Evolutionary conservation across 2,797 vertebrate species (phyloP).

Genomic region (Gambelia wislizenii): DNA sequence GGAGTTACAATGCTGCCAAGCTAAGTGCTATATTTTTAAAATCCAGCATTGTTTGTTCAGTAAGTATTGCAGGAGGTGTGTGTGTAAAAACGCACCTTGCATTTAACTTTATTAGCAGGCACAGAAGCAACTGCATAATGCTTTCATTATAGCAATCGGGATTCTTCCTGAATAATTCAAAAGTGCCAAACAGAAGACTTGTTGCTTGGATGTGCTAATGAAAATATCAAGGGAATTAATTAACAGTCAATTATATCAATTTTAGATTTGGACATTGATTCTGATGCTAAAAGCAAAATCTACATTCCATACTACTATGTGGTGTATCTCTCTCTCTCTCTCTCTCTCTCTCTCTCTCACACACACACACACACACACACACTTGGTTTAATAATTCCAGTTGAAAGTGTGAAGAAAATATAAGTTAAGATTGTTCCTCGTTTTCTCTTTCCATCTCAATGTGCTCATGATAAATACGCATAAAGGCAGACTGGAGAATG

Average conservation of each 20-base stretch:
- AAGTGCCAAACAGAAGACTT: slow-evolving; percentile 83
- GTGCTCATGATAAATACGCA: slow-evolving; percentile 57
- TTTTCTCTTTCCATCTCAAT: slow-evolving; percentile 44
- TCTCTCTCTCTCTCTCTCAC: background rate
- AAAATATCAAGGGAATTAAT: slow-evolving; percentile 95
- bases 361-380: no score
- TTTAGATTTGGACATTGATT: slow-evolving; percentile 86
- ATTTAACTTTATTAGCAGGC: slow-evolving; percentile 70
- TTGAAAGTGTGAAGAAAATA: slow-evolving; percentile 58
- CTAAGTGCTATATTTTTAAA: slow-evolving; percentile 56
- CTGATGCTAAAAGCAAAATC: slow-evolving; percentile 73
- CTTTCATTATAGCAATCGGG: slow-evolving; percentile 80
- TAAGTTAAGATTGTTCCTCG: slow-evolving; percentile 58
- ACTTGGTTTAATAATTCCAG: slow-evolving; percentile 61
- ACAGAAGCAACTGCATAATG: slow-evolving; percentile 67
- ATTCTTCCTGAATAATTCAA: slow-evolving; percentile 85
- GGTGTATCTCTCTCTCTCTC: background rate
- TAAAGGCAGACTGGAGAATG: background rate
- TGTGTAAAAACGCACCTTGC: slow-evolving; percentile 57
- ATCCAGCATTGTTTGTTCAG: slow-evolving; percentile 58
- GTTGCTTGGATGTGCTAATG: slow-evolving; percentile 87
- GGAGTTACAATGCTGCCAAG: background rate
- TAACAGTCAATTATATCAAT: slow-evolving; percentile 94
- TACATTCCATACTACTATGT: slow-evolving; percentile 53
- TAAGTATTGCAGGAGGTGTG: slow-evolving; percentile 31